A percentile compares a stretch with the other conserved stretches of the same genome.
phyloP scores from a whole-genome alignment of 2,113 vertebrate species.

The Corydoras maculifer region DNA sequence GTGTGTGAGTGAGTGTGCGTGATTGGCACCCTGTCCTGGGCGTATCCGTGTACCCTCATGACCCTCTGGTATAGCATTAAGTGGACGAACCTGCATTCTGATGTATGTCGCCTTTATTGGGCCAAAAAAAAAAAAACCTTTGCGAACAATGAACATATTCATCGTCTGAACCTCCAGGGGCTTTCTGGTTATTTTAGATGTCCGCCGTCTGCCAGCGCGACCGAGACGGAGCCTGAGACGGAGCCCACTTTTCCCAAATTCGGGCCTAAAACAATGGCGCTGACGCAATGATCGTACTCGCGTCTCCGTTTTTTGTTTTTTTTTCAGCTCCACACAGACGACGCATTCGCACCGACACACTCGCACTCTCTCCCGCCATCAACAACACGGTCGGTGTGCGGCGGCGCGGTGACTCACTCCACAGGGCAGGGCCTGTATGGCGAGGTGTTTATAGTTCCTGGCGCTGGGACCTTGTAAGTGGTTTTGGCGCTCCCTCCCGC shows the following conservation, averaged over 20 bases:
- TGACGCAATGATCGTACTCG: conserved; percentile 19
- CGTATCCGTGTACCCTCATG: too few relatives aligned
- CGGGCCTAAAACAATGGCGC: conserved; percentile 29
- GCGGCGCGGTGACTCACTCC: conserved; percentile 26
- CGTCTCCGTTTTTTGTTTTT: conserved; percentile 3
- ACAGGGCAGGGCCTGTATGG: conserved; percentile 29
- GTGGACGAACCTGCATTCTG: too few relatives aligned
- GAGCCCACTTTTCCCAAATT: conserved; percentile 18
- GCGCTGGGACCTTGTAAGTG: conserved; percentile 39
- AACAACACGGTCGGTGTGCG: conserved; percentile 18
- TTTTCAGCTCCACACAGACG: not conserved
- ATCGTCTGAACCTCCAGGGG: conserved; percentile 29
- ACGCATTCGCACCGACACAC: conserved; percentile 10
- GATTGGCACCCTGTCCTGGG: too few relatives aligned
- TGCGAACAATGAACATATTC: conserved; percentile 45
- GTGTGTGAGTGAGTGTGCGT: too few relatives aligned
- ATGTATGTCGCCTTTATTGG: too few relatives aligned
- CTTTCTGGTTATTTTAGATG: conserved; percentile 44
- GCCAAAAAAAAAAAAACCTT: not conserved
- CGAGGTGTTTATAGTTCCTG: conserved; percentile 38
- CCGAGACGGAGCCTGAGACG: conserved; percentile 31
- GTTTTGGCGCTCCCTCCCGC: conserved; percentile 32
- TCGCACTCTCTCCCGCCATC: conserved; percentile 3
- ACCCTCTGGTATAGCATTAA: too few relatives aligned
- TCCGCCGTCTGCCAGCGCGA: conserved; percentile 39